A percentile compares a stretch with the other conserved stretches of the same genome.
Evolutionary conservation across 2,797 vertebrate genomes (phyloP).

Genomic region (Sebastes alutus): DNA sequence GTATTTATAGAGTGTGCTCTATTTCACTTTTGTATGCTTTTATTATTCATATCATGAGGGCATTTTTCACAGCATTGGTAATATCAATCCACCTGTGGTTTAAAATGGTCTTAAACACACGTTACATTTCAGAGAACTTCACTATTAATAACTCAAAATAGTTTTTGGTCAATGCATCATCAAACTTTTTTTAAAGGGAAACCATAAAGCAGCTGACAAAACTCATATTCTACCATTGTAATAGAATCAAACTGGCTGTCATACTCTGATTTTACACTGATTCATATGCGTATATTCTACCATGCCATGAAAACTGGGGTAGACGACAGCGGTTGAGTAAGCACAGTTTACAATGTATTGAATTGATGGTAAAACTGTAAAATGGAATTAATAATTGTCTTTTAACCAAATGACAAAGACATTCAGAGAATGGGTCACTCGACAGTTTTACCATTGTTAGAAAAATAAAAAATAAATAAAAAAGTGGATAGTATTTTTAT

Average conservation of each 20-base stretch:
- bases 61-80: slow-evolving; percentile 21
- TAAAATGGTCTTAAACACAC: slow-evolving; percentile 10
- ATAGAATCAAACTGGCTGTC: slow-evolving; percentile 33
- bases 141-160: neutral
- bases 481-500: slow-evolving; percentile 99
- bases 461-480: slow-evolving; percentile 67
- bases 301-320: slow-evolving; percentile 32
- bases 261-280: slow-evolving; percentile 47
- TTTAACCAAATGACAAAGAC: slow-evolving; percentile 52
- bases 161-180: slow-evolving; percentile 6
- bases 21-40: slow-evolving; percentile 45
- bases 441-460: slow-evolving; percentile 86
- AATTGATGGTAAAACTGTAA: slow-evolving; percentile 59
- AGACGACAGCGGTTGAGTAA: slow-evolving; percentile 71
- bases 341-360: slow-evolving; percentile 79
- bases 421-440: slow-evolving; percentile 59
- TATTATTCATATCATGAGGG: slow-evolving; percentile 39
- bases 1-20: slow-evolving; percentile 54
- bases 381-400: slow-evolving; percentile 57
- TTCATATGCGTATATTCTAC: slow-evolving; percentile 52
- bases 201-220: slow-evolving; percentile 39
- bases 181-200: slow-evolving; percentile 7
- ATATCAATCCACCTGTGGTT: slow-evolving; percentile 21
- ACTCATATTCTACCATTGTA: slow-evolving; percentile 29
- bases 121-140: slow-evolving; percentile 20